Evolutionary conservation across 2,888 invertebrate genomes (phyloP), one percentile per base, ranked within the genome.

Genomic region (Perizoma flavofasciatum): DNA sequence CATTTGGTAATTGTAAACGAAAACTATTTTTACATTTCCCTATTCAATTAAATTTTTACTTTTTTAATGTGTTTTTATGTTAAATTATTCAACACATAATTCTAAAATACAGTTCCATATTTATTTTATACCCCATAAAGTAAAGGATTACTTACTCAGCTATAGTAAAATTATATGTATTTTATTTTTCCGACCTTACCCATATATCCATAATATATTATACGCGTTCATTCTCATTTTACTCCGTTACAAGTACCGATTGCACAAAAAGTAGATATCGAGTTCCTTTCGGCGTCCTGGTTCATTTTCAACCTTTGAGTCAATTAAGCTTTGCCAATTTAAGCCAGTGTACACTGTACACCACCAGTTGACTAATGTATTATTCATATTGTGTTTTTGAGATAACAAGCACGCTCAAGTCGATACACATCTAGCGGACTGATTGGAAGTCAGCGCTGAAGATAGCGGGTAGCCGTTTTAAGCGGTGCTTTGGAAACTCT

Each of bases 381-480:
- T 91, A 92, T 92, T 92, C 91, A 92, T 92, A 89, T 86, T 87
- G 87, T 87, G 89, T 86, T 89, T 90, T 89, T 90, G 88, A 90
- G 91, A 91, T 92, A 91, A 92, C 92, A 90, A 92, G 90, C 86
- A 80, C 79, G 76, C 82, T 83, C 83, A 85, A 86, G 84, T 83
- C 86, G 90, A 92, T 92, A 90, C 86, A 86, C 88, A 92, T 92
- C 92, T 89, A 88, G 86, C 74, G 81, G 83, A 80, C 85, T 87
- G 88, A 88, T 89, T 88, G 87, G 86, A 78, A 82, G 80, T 55
- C 62, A 58, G 62, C 55, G 75, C 72, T 70, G 76, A 66, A 78
- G 81, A 83, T 82, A 82, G 78, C 73, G 67, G 77, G 71, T 75
- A 74, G 76, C 69, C 51, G 69, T 66, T 70, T 64, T 37, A 63